Percentiles rank a stretch among this genome's conserved stretches.
Evolutionary conservation across 2,888 invertebrate genomes (phyloP).

Genomic region (Lasioglossum morio): DNA sequence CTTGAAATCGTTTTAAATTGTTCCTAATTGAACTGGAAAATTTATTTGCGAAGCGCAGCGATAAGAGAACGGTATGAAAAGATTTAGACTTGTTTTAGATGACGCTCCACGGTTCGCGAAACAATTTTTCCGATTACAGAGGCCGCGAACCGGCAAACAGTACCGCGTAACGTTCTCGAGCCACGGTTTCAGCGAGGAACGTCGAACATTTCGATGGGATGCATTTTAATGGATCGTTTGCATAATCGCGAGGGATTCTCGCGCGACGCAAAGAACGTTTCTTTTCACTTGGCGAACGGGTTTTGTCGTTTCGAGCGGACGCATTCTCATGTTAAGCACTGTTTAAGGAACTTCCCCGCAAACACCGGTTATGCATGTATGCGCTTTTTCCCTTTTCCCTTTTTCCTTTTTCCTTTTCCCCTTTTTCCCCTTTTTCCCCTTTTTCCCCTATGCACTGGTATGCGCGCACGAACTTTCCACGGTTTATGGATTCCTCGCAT

Average conservation of each 20-base stretch:
- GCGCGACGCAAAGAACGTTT: slow-evolving; percentile 42
- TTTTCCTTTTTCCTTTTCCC: too few relatives aligned
- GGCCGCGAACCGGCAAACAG: not conserved
- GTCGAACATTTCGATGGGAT: slow-evolving; percentile 64
- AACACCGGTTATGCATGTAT: not conserved
- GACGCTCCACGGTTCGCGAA: not conserved
- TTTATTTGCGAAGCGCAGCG: not conserved
- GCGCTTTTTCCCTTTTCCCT: too few relatives aligned
- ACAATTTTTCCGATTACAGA: slow-evolving; percentile 10
- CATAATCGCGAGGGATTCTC: slow-evolving; percentile 66
- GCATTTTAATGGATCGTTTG: slow-evolving; percentile 69
- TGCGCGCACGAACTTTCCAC: not conserved
- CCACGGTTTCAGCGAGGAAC: slow-evolving; percentile 49
- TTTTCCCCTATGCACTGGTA: not conserved
- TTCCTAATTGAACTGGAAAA: not conserved
- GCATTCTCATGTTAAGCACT: slow-evolving; percentile 34
- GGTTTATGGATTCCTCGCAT: not conserved
- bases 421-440: too few relatives aligned
- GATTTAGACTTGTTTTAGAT: not conserved
- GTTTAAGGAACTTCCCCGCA: not conserved
- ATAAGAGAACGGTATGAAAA: not conserved
- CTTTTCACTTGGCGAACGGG: slow-evolving; percentile 30
- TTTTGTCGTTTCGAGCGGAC: slow-evolving; percentile 5
- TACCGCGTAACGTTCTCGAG: slow-evolving; percentile 8
- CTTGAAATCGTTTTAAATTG: not conserved